Evolutionary conservation across 2,113 vertebrate species (phyloP).

Genomic region (Syngnathus scovelli): DNA sequence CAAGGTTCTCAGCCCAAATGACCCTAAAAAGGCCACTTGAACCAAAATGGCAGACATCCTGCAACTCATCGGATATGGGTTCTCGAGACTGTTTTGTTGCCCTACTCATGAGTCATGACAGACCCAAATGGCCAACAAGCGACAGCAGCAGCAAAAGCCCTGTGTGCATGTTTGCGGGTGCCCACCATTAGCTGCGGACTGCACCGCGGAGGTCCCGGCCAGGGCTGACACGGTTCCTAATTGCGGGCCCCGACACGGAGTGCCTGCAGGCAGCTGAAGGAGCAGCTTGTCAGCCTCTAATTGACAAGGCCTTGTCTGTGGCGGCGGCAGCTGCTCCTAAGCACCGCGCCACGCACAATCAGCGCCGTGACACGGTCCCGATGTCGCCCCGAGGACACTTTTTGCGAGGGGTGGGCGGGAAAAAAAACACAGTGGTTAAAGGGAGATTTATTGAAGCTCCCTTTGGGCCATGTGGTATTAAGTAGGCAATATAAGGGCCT

Average conservation of each 20-base stretch:
- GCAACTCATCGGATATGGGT: neutral
- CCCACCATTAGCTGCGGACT: constrained; percentile 67
- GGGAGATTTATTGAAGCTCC: constrained; percentile 97
- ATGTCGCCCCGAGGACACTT: constrained; percentile 79
- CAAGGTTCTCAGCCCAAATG: too few relatives aligned
- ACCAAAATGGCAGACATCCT: neutral
- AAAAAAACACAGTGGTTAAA: constrained; percentile 72
- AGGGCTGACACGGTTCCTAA: constrained; percentile 87
- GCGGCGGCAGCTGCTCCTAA: constrained; percentile 98
- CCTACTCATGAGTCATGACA: neutral
- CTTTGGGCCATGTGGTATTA: constrained; percentile 86
- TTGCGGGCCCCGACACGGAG: constrained; percentile 86
- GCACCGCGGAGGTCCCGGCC: constrained; percentile 90
- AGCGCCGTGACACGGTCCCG: constrained; percentile 89
- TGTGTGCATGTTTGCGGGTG: neutral
- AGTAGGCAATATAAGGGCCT: constrained; percentile 76
- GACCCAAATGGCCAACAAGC: neutral
- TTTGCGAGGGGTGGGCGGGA: constrained; percentile 74
- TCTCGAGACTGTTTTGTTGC: neutral
- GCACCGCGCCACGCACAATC: constrained; percentile 86
- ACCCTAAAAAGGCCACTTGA: too few relatives aligned
- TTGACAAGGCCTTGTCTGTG: constrained; percentile 99
- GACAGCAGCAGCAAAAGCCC: neutral
- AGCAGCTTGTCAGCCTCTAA: constrained; percentile 97
- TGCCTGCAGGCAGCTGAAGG: constrained; percentile 82